Evolutionary conservation across 2,888 invertebrate species (phyloP).

Genomic region (Pachymerium ferrugineum): DNA sequence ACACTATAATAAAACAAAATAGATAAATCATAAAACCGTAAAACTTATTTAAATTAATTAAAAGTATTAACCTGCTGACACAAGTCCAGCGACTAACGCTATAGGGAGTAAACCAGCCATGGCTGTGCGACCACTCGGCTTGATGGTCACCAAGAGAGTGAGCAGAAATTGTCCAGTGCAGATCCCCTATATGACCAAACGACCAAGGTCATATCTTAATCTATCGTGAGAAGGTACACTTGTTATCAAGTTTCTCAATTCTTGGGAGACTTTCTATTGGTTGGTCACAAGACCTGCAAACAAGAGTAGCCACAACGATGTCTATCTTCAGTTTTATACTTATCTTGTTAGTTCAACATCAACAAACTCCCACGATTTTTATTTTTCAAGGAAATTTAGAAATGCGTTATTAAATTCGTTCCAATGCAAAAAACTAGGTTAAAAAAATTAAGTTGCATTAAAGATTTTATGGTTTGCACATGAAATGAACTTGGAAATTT

Average conservation of each 20-base stretch:
- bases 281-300: neutral
- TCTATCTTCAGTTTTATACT: no score
- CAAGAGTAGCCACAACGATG: no score
- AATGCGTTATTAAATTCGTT: no score
- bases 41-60: neutral
- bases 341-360: no score
- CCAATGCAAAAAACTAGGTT: no score
- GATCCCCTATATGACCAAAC: neutral
- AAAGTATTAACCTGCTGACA: neutral
- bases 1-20: neutral
- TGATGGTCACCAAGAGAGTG: slow-evolving; percentile 22
- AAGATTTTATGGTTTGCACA: no score
- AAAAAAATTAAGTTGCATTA: no score
- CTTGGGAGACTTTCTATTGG: neutral
- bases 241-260: neutral
- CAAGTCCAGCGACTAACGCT: neutral
- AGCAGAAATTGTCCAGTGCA: neutral
- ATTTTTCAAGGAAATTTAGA: no score
- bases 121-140: neutral
- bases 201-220: slow-evolving; percentile 3
- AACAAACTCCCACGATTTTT: no score
- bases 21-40: neutral
- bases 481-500: no score
- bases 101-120: neutral
- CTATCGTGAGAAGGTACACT: neutral